phyloP scores from a whole-genome alignment of 2,113 vertebrate genomes.

The Neodontobutis hainanensis region DNA sequence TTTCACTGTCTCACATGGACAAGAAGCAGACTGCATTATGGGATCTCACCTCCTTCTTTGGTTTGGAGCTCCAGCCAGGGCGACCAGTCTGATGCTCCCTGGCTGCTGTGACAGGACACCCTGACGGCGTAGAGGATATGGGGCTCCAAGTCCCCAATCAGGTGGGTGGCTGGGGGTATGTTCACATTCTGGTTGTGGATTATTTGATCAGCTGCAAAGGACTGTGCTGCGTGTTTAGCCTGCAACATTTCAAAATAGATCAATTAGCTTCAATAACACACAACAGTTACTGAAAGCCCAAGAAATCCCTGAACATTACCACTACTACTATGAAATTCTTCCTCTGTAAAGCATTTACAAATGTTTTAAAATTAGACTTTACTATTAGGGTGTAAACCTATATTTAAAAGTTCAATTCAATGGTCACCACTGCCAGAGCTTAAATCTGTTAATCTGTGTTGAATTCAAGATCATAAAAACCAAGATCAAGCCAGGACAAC shows the following conservation, averaged over 20 bases:
- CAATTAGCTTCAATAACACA: neutral
- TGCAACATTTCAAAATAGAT: conserved; percentile 40
- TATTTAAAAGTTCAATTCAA: too few species aligned
- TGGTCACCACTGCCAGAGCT: too few species aligned
- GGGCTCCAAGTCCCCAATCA: conserved; percentile 76
- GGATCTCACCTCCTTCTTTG: conserved; percentile 79
- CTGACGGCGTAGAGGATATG: conserved; percentile 81
- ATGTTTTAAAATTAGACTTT: too few species aligned
- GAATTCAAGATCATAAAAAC: too few species aligned
- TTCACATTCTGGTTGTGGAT: conserved; percentile 78
- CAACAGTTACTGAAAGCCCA: too few species aligned
- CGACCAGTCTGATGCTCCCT: conserved; percentile 85
- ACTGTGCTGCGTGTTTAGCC: conserved; percentile 50
- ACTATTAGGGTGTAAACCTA: too few species aligned
- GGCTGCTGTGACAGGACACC: conserved; percentile 83
- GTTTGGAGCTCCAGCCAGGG: conserved; percentile 80
- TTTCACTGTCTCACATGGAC: conserved; percentile 5
- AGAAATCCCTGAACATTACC: too few species aligned
- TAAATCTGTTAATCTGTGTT: too few species aligned
- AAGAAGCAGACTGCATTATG: neutral
- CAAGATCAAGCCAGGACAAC: too few species aligned
- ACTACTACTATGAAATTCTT: too few species aligned
- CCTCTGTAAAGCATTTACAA: too few species aligned
- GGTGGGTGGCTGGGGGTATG: conserved; percentile 75
- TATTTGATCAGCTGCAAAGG: conserved; percentile 41